phyloP scores from a whole-genome alignment of 2,888 invertebrate species.

The Sylvicola cinctus region DNA sequence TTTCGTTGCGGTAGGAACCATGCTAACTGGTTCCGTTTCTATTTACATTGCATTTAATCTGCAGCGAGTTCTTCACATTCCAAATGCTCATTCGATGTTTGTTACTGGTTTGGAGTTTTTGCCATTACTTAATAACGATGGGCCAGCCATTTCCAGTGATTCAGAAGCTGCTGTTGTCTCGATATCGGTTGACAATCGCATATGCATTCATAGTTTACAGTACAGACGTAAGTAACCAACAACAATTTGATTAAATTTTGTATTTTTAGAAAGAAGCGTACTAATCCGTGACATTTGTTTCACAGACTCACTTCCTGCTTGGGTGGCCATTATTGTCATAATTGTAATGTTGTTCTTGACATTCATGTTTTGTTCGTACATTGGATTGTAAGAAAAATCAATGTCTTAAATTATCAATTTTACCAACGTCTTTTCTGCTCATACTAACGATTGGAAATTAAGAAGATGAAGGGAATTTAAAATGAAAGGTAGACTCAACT shows the following conservation, averaged over 20 bases:
- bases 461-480: too few species aligned
- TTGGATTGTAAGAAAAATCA: conserved; percentile 52
- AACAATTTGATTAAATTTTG: conserved; percentile 11
- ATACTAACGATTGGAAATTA: too few species aligned
- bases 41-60: conserved; percentile 83
- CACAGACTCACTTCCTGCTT: conserved; percentile 61
- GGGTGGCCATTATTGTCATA: conserved; percentile 58
- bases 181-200: conserved; percentile 88
- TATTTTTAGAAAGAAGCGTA: conserved; percentile 5
- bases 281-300: conserved; percentile 13
- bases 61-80: conserved; percentile 67
- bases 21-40: conserved; percentile 80
- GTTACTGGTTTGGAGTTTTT: conserved; percentile 91
- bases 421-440: too few species aligned
- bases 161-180: conserved; percentile 78
- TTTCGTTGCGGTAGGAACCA: conserved; percentile 81
- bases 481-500: too few species aligned
- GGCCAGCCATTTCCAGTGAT: conserved; percentile 48
- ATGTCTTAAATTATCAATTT: too few species aligned
- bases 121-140: conserved; percentile 45
- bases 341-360: conserved; percentile 55
- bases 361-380: conserved; percentile 62
- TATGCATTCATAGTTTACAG: conserved; percentile 72
- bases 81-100: conserved; percentile 85
- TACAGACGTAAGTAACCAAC: conserved; percentile 60